Evolutionary conservation across 2,797 vertebrate species (phyloP).

Genomic region (Leptoclinus maculatus): DNA sequence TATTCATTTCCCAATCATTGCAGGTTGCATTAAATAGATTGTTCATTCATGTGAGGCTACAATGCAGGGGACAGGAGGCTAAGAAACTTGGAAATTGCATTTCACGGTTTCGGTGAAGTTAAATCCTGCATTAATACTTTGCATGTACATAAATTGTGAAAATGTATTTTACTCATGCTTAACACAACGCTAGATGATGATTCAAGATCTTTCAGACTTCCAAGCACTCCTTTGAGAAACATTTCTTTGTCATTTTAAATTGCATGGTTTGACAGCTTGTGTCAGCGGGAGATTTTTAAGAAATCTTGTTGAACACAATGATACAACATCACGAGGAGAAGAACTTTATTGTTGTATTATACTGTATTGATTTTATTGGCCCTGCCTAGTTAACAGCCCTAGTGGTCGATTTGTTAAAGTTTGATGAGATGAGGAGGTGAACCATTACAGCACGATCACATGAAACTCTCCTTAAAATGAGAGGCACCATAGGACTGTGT

Average conservation of each 20-base stretch:
- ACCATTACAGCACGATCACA: conserved; percentile 35
- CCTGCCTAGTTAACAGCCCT: conserved; percentile 44
- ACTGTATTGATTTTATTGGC: conserved; percentile 55
- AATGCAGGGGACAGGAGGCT: conserved; percentile 29
- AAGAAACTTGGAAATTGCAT: conserved; percentile 45
- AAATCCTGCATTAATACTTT: conserved; percentile 19
- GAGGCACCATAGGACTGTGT: conserved; percentile 18
- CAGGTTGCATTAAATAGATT: conserved; percentile 42
- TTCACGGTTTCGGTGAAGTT: conserved; percentile 37
- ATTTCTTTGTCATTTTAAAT: background rate
- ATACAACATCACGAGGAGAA: conserved; percentile 40
- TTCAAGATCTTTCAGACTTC: conserved; percentile 20
- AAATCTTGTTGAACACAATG: conserved; percentile 32
- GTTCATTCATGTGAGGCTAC: conserved; percentile 43
- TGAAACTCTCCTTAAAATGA: conserved; percentile 39
- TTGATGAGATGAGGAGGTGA: conserved; percentile 56
- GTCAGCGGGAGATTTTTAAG: conserved; percentile 10
- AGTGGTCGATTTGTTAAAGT: conserved; percentile 53
- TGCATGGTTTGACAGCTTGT: background rate
- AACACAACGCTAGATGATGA: conserved; percentile 11
- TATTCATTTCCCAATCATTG: conserved; percentile 58
- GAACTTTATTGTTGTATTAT: conserved; percentile 39
- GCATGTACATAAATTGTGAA: conserved; percentile 22
- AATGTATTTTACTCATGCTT: conserved; percentile 12
- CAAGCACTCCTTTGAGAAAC: background rate